Base-by-base conservation (phyloP, 2,113 vertebrate species). In the Gambusia holbrooki region DNA sequence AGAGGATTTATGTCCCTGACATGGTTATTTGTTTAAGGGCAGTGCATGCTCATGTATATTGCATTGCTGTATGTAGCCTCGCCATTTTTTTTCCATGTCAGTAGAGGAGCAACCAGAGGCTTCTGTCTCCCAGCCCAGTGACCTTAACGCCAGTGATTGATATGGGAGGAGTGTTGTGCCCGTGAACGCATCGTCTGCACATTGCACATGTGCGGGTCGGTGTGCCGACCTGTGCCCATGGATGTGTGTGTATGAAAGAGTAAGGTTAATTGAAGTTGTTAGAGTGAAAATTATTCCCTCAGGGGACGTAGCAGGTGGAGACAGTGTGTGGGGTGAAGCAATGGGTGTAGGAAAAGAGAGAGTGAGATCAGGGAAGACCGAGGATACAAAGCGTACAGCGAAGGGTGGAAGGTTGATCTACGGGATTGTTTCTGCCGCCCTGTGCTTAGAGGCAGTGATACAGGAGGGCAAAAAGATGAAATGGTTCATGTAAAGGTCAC, bases 181-280 rank as follows among this genome's bases (percentile, higher is more conserved):
- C 35, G 74, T 74, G 74, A 60, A 85, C 65, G 58, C 71, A 61
- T 19, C 30, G n/a, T 45, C 64, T 54, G 32, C 1, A 3, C 60
- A 67, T 62, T 62, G 64, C 19, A n/a, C 28, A 54, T 68, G 70
- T 54, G 61, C 37, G 40, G 42, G 75, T 35, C 45, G 60, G 54
- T 60, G 33, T 60, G 61, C 19, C 29, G 17, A 48, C 29, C 42
- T 62, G 25, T 69, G 45, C 28, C 10, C 28, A 51, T 33, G 45
- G 29, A 32, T 1, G 79, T 70, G 72, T 48, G 60, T 73, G 19
- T 81, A 75, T 2, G 84, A 82, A 79, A 62, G 85, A 81, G 83
- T 90, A 84, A 87, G 91, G 90, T 94, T 92, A 92, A 92, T 91
- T 93, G 91, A 91, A 92, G 89, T 87, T 88, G 89, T 90, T 90